phyloP scores from a whole-genome alignment of 2,113 vertebrate species.

The Anarhynchus alexandrinus region DNA sequence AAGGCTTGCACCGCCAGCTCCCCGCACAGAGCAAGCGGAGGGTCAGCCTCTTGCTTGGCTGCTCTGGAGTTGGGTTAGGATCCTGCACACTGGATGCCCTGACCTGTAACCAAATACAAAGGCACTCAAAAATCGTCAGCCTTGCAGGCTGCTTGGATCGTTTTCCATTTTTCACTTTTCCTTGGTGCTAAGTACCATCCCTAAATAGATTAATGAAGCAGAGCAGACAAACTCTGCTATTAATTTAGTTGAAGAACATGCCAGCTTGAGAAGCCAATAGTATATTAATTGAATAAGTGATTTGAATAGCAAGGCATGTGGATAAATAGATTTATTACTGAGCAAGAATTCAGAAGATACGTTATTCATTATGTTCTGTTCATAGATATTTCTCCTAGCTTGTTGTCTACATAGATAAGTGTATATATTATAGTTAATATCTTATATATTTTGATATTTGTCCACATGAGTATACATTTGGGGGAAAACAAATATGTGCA shows the following conservation, averaged over 20 bases:
- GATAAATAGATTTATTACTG: not conserved
- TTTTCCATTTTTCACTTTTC: not conserved
- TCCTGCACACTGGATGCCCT: not conserved
- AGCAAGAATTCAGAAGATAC: not conserved
- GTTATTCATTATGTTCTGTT: not conserved
- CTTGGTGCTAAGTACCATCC: not conserved
- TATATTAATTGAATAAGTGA: not conserved
- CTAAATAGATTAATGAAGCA: conserved; percentile 1
- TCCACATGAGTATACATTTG: not conserved
- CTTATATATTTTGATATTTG: not conserved
- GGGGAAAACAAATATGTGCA: not conserved
- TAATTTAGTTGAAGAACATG: not conserved
- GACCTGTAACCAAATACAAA: not conserved
- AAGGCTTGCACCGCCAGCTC: fast-evolving
- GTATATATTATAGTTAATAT: not conserved
- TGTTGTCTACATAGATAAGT: not conserved
- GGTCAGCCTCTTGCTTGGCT: not conserved
- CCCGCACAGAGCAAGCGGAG: not conserved
- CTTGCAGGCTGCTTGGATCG: not conserved
- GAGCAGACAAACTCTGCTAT: not conserved
- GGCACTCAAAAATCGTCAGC: not conserved
- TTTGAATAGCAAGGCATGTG: not conserved
- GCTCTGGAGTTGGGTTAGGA: not conserved
- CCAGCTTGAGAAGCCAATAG: not conserved
- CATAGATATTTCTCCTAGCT: not conserved